Conservation (phyloP, 2,797 vertebrate species). For the Ctenosaura bakeri region DNA sequence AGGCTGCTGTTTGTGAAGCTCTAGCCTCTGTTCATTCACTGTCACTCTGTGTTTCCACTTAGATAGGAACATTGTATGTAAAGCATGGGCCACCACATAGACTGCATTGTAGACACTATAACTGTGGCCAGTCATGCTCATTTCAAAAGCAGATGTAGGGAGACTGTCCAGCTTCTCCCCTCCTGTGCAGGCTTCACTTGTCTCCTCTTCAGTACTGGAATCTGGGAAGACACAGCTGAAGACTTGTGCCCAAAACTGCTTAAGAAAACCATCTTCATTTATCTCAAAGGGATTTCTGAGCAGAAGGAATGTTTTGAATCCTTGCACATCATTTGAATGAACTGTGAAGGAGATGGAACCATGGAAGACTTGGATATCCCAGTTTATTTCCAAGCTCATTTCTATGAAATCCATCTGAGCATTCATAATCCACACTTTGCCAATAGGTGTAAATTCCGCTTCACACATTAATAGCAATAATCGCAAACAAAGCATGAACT, state of each 20-base stretch:
- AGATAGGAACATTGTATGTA: not conserved
- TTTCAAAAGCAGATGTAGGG: slow-evolving; percentile 4
- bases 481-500: slow-evolving; percentile 1
- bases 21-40: not conserved
- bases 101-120: not conserved
- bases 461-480: not conserved
- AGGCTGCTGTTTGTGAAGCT: not conserved
- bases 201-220: not conserved
- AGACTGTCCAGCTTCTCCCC: too few relatives aligned
- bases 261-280: too few relatives aligned
- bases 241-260: not conserved
- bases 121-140: slow-evolving; percentile 28
- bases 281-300: too few relatives aligned
- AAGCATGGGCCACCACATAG: not conserved
- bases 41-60: not conserved
- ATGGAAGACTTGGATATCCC: slow-evolving; percentile 4
- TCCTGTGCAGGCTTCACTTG: not conserved
- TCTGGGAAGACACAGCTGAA: not conserved
- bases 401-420: slow-evolving; percentile 5
- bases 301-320: too few relatives aligned
- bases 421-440: slow-evolving; percentile 35
- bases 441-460: not conserved
- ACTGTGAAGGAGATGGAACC: slow-evolving; percentile 25
- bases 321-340: slow-evolving; percentile 8
- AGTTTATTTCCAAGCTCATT: rapidly evolving